These are phyloP conservation scores for Pegoplata infirma DNA, from an alignment of 2,888 invertebrate genomes.

Conservation along the genomic window DNA sequence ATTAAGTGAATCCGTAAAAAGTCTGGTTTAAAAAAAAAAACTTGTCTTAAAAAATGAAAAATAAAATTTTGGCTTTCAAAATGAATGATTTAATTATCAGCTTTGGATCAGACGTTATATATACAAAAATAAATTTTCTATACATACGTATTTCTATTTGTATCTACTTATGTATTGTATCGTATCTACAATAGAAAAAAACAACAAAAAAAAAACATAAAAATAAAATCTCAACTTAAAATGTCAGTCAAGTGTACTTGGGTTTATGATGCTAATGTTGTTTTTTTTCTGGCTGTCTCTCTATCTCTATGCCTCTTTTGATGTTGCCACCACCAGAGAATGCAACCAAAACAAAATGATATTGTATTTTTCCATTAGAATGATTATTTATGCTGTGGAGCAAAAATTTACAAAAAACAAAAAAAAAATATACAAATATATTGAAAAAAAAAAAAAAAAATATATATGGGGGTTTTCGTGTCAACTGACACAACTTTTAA, in stretches of 20 bases:
- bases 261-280: conserved; percentile 55
- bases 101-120: too few relatives aligned
- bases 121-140: neutral
- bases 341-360: conserved; percentile 27
- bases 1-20: too few relatives aligned
- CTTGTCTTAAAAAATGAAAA: too few relatives aligned
- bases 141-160: conserved; percentile 1
- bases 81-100: too few relatives aligned
- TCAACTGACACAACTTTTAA: too few relatives aligned
- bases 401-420: neutral
- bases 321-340: conserved; percentile 42
- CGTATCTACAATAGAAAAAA: conserved; percentile 7
- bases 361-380: conserved; percentile 55
- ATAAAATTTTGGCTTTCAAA: too few relatives aligned
- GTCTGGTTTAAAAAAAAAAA: too few relatives aligned
- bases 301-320: conserved; percentile 11
- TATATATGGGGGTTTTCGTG: too few relatives aligned
- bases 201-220: neutral
- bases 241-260: conserved; percentile 61
- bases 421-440: neutral
- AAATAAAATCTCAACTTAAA: conserved; percentile 48
- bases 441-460: too few relatives aligned
- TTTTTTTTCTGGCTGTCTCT: neutral
- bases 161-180: conserved; percentile 22
- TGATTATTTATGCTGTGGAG: conserved; percentile 15